Conservation (phyloP, 2,797 vertebrate species). For the Catamblyrhynchus diadema region DNA sequence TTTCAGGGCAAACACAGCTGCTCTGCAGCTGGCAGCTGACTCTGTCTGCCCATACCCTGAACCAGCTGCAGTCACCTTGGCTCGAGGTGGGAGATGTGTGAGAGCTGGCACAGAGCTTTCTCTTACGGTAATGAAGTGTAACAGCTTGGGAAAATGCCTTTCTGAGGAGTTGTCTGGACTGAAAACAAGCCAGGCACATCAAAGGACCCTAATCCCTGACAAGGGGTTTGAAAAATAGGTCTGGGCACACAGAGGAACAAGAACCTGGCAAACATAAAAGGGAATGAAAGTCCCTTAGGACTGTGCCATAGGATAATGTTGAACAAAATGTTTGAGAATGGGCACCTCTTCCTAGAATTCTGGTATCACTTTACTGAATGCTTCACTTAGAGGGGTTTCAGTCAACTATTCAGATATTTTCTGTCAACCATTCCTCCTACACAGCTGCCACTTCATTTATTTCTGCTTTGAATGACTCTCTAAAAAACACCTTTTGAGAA, state of each 20-base stretch:
- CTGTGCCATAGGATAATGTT: not conserved
- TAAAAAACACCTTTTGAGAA: not conserved
- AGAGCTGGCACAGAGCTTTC: not conserved
- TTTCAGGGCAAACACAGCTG: not conserved
- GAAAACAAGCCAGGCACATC: conserved; percentile 5
- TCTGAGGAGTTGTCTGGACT: not conserved
- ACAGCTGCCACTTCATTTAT: not conserved
- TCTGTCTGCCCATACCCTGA: not conserved
- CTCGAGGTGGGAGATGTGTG: not conserved
- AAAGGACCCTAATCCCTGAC: conserved; percentile 6
- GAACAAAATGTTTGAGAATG: not conserved
- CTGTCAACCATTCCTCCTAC: not conserved
- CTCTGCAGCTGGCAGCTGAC: not conserved
- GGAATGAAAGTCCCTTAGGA: not conserved
- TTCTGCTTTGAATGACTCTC: not conserved
- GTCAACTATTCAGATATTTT: not conserved
- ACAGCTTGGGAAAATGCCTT: not conserved
- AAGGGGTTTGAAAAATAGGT: not conserved
- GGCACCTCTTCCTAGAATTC: not conserved
- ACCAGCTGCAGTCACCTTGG: not conserved
- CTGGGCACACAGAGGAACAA: not conserved
- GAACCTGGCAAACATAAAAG: not conserved
- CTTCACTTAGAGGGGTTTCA: not conserved
- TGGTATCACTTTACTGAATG: not conserved
- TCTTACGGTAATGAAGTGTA: not conserved